phyloP scores from a whole-genome alignment of 2,797 vertebrate species.

The Clarias pachynema region DNA sequence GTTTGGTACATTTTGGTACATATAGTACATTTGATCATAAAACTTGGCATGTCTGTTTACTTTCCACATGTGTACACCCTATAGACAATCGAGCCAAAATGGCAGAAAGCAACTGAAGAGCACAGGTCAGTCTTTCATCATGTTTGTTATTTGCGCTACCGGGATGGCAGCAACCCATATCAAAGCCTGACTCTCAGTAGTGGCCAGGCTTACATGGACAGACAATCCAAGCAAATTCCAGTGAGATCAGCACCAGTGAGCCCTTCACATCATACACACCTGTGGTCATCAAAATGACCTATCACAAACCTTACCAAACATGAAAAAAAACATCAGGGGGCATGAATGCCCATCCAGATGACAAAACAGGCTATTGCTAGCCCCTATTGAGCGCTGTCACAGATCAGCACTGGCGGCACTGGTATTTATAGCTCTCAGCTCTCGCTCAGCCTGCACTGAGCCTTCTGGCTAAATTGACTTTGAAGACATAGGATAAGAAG shows the following conservation, averaged over 20 bases:
- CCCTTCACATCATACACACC: constrained; percentile 72
- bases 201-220: constrained; percentile 8
- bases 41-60: too few species aligned
- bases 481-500: constrained; percentile 48
- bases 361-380: constrained; percentile 61
- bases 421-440: constrained; percentile 69
- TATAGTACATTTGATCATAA: too few species aligned
- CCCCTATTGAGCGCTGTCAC: constrained; percentile 61
- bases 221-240: constrained; percentile 56
- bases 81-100: constrained; percentile 54
- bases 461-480: constrained; percentile 69
- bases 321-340: constrained; percentile 68
- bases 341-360: constrained; percentile 66
- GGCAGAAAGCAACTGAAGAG: constrained; percentile 65
- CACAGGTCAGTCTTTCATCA: constrained; percentile 79
- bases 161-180: constrained; percentile 63
- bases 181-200: constrained; percentile 63
- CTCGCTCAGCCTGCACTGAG: constrained; percentile 63
- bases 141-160: constrained; percentile 68
- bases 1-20: too few species aligned
- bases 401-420: constrained; percentile 64
- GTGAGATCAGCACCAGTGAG: constrained; percentile 58
- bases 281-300: constrained; percentile 62
- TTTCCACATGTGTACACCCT: background rate
- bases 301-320: constrained; percentile 63